Conservation (phyloP, 1,140 invertebrate species). For the Lordiphosa collinella region DNA sequence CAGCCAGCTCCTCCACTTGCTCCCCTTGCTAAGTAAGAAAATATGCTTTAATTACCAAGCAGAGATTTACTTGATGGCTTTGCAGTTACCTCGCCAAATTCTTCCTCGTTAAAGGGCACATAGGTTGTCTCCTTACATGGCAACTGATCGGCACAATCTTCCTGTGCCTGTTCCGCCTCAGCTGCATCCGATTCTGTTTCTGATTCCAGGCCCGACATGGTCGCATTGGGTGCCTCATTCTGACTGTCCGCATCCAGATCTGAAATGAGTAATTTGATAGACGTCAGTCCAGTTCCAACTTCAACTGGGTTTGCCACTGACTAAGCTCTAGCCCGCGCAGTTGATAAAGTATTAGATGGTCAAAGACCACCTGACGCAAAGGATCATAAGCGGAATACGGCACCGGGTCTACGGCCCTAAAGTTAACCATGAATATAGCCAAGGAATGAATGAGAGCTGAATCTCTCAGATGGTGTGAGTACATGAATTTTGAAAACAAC, state of each 20-base stretch:
- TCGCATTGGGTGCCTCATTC: conserved; percentile 66
- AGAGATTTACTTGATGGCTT: neutral
- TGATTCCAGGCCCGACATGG: conserved; percentile 66
- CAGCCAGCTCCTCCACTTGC: conserved; percentile 93
- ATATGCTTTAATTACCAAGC: neutral
- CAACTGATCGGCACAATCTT: conserved; percentile 50
- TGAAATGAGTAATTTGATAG: conserved; percentile 26
- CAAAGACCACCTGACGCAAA: neutral
- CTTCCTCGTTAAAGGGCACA: conserved; percentile 83
- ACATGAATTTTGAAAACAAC: conserved; percentile 50
- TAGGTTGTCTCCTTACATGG: conserved; percentile 83
- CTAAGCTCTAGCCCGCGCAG: conserved; percentile 5
- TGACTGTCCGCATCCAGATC: conserved; percentile 78
- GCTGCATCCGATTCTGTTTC: conserved; percentile 68
- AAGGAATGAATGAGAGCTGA: neutral
- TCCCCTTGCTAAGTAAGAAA: conserved; percentile 85
- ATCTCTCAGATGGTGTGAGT: neutral
- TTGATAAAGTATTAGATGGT: conserved; percentile 1
- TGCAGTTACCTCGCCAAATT: conserved; percentile 84
- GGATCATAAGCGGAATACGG: conserved; percentile 4
- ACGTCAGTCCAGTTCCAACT: conserved; percentile 3
- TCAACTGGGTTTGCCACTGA: too few relatives aligned
- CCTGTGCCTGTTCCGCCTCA: conserved; percentile 71
- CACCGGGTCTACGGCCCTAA: neutral
- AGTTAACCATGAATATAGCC: conserved; percentile 6